phyloP scores from a whole-genome alignment of 2,113 vertebrate genomes.

The Salminus brasiliensis region DNA sequence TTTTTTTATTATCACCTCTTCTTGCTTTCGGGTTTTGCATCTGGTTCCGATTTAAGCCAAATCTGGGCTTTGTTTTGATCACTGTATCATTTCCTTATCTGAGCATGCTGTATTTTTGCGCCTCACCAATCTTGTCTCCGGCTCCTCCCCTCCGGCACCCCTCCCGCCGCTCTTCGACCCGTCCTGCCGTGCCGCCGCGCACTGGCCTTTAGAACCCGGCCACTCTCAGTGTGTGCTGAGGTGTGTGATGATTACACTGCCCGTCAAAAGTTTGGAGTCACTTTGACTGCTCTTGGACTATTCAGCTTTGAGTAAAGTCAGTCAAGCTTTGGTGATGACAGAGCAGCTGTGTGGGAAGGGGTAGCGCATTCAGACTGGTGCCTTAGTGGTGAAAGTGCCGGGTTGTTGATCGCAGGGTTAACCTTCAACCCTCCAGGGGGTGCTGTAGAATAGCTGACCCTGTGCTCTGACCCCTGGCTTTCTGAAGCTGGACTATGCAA shows the following conservation, averaged over 20 bases:
- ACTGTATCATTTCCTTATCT: slow-evolving; percentile 71
- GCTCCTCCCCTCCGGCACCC: slow-evolving; percentile 74
- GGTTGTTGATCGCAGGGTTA: no score
- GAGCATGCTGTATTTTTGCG: slow-evolving; percentile 95
- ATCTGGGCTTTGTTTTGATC: slow-evolving; percentile 46
- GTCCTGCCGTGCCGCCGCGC: slow-evolving; percentile 1
- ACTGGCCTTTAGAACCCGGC: neutral
- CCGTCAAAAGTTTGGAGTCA: neutral
- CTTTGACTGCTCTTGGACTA: neutral
- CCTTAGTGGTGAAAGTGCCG: no score
- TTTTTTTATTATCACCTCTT: no score
- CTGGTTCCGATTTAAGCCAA: slow-evolving; percentile 19
- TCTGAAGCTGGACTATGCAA: no score
- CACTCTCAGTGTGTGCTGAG: no score
- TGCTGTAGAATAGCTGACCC: no score
- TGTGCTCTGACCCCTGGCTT: no score
- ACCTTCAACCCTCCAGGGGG: no score
- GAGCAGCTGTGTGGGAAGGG: no score
- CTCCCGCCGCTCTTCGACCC: slow-evolving; percentile 58
- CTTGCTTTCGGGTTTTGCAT: slow-evolving; percentile 43
- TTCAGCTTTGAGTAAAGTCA: no score
- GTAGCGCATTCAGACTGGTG: no score
- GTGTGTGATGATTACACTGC: neutral
- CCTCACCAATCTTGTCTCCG: slow-evolving; percentile 97
- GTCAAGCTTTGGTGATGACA: no score